Evolutionary conservation across 2,888 invertebrate species (phyloP).

Genomic region (Ametastegia equiseti): DNA sequence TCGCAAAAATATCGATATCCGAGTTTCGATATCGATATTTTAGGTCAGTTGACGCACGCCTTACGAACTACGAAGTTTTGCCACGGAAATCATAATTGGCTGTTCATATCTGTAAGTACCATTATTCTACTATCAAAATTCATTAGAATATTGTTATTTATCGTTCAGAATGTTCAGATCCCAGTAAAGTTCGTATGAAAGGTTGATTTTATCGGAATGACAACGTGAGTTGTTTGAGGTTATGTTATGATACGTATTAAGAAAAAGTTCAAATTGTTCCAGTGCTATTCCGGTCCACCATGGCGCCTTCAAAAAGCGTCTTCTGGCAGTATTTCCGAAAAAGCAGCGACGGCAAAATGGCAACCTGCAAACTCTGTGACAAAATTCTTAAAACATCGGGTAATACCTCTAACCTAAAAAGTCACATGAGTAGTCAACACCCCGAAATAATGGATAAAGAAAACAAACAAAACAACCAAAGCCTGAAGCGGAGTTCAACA

Average conservation of each 20-base stretch:
- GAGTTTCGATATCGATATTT: background rate
- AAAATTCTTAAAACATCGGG: background rate
- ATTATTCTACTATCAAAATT: background rate
- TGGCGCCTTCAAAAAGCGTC: conserved; percentile 6
- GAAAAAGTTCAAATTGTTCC: background rate
- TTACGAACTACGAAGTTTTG: background rate
- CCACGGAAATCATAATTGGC: background rate
- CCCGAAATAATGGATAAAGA: background rate
- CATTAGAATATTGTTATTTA: background rate
- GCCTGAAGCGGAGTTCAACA: background rate
- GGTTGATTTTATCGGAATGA: background rate
- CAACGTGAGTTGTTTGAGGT: background rate
- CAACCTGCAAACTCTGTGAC: background rate
- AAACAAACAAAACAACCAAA: background rate
- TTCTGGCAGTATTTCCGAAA: background rate
- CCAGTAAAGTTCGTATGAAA: background rate
- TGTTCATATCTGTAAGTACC: background rate
- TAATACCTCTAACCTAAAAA: background rate
- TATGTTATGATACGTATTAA: background rate
- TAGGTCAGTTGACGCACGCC: background rate
- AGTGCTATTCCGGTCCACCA: background rate
- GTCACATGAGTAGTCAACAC: background rate
- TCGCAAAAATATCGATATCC: background rate
- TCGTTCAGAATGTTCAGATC: background rate
- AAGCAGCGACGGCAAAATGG: background rate